Evolutionary conservation across 1,140 invertebrate genomes (phyloP), one percentile per base, ranked within the genome.

Genomic region (Drosophila littoralis): DNA sequence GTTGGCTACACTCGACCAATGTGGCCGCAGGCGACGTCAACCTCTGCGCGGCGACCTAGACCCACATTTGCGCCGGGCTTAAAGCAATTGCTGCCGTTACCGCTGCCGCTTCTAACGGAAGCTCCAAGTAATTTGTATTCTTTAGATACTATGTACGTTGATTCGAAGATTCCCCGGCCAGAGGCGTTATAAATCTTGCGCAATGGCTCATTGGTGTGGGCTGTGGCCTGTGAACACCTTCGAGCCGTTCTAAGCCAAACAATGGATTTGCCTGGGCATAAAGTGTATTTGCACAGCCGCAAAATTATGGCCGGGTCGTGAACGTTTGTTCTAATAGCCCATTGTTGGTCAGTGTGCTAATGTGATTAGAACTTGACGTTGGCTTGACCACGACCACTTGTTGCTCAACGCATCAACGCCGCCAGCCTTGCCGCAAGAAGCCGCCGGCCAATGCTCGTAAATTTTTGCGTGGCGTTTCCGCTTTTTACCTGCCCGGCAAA

Each of bases 131-230:
- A 59, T 67, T 67, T 45, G 45, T 68, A 67, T 36, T 38, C 17
- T 9, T 17, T 50, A 48, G 45, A 12, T 40, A 13, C 33, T 35
- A 60, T 32, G 28, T 22, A 45, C 40, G 28, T 9, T 33, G 36
- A 52, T 32, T 65, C 52, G 42, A 50, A 48, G 58, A 68, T 46
- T 50, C 58, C 28, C 48, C 46, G 17, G 46, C 64, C 67, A 54
- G 63, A 88, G 83, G 84, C 84, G 83, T 79, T 77, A 86, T 86
- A 88, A 86, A 86, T 86, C 79, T 86, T 86, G 83, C 76, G 79
- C 77, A 86, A 86, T 78, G 83, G 48, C 83, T 85, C 83, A 86
- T 86, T 83, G 83, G 76, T 72, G 65, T 77, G 82, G 57, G 58
- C 54, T 77, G 65, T 63, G 79, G 59, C 46, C 79, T 77, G 74